Base-by-base conservation (phyloP, 2,888 invertebrate species). In the Melanargia galathea region DNA sequence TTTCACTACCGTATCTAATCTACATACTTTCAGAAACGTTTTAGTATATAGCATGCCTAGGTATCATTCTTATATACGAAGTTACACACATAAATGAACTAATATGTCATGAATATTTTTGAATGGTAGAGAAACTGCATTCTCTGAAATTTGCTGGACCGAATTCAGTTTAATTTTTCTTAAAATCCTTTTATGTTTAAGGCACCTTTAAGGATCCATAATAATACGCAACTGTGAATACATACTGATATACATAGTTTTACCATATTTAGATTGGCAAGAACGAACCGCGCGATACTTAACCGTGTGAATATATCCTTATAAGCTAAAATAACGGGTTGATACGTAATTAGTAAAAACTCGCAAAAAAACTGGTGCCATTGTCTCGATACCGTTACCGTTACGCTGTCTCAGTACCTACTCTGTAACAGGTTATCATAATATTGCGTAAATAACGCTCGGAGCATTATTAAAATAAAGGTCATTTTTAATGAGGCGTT, bases 381-480 rank as follows among this genome's bases (percentile, higher is more conserved):
- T 71, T 73, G 70, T 70, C 60, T 52, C 45, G 66, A 60, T 60
- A 69, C 73, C 8, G 18, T 4, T 22, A 20, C 22, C 71, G 73
- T 68, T 72, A 74, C 62, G 61, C 67, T 24, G 33, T 43, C 7
- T 56, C 26, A 7, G 40, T 16, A 18, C n/a, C 22, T 46, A 48
- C 33, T 51, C 30, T 38, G 61, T 75, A 72, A 77, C 76, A 72
- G 66, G 66, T 74, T 73, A 73, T 70, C 56, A 65, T 48, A 48
- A 35, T 69, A 70, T 78, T 76, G 77, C 75, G 73, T 73, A 63
- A 63, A 71, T 75, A 74, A 77, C 46, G 66, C 46, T 64, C 38
- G 51, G 57, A 62, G 62, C 55, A 35, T 61, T 63, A 64, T 69
- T 59, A 63, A 56, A 8, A 45, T 18, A 73, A 73, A 72, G 72